Evolutionary conservation across 2,797 vertebrate genomes (phyloP).

Genomic region (Pogonophryne albipinna): DNA sequence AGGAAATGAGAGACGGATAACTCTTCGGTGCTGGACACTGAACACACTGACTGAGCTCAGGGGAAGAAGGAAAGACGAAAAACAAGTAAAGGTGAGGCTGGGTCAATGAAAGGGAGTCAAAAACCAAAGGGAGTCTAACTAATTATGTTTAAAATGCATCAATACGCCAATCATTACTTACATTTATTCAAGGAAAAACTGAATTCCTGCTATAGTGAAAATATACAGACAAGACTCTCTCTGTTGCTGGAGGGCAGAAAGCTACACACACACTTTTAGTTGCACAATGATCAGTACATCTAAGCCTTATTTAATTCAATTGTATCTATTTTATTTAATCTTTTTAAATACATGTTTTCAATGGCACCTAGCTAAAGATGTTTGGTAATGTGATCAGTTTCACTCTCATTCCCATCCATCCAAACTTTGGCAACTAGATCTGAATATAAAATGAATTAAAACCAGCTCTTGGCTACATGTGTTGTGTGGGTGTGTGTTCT

Average conservation of each 20-base stretch:
- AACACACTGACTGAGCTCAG: constrained; percentile 9
- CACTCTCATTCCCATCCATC: neutral
- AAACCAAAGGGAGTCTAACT: neutral
- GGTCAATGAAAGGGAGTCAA: constrained; percentile 4
- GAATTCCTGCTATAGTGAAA: neutral
- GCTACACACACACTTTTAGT: neutral
- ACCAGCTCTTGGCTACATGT: neutral
- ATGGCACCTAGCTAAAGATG: neutral
- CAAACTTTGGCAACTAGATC: neutral
- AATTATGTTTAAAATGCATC: neutral
- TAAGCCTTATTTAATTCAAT: neutral
- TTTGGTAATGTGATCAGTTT: neutral
- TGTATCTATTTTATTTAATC: no score
- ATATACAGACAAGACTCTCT: neutral
- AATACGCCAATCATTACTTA: neutral
- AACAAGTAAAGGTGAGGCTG: constrained; percentile 6
- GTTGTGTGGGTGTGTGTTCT: constrained; percentile 21
- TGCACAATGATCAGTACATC: neutral
- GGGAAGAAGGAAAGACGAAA: constrained; percentile 2
- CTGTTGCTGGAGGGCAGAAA: neutral
- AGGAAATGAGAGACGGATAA: constrained; percentile 63
- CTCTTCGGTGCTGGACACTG: constrained; percentile 22
- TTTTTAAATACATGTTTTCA: neutral
- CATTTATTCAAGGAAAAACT: neutral
- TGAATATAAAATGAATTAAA: neutral